Evolutionary conservation across 2,888 invertebrate genomes (phyloP), one percentile per base, ranked within the genome.

Genomic region (Dryobota labecula): DNA sequence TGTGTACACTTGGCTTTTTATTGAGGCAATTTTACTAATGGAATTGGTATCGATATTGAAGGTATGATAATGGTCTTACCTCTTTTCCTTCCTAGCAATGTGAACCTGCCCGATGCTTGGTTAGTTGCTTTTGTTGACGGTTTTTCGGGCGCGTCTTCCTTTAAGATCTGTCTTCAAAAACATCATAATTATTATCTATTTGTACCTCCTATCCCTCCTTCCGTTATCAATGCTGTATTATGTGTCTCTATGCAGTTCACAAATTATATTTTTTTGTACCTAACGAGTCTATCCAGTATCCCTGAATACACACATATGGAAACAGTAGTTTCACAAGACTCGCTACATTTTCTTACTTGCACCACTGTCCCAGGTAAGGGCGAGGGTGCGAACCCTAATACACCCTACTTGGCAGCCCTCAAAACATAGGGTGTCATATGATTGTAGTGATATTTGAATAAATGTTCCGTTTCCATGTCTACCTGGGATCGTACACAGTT

Each of bases 311-410:
- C n/a, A n/a, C n/a, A n/a, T n/a, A 41, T 41, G 41, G 5, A 33
- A 60, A 36, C 2, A 6, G 11, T 30, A 18, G 41, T 41, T 49
- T 4, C 13, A 43, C 11, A n/a, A 41, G 1, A 47, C 1, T 9
- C 73, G 77, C 68, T 49, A 0, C 11, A 33, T 33, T 27, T 49
- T 20, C 3, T 57, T 6, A 20, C 78, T 71, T 70, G 18, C 3
- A 49, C 73, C 65, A 54, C 24, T 9, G 1, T 36, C 8, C 36
- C 54, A 74, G 77, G 74, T 71, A 58, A 66, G 82, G 85, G 86
- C 58, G 85, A 88, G 88, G 88, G 88, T 75, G 75, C 69, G 76
- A 70, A 74, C 88, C 88, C 85, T 86, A 73, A 57, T 66, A 73
- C 79, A 79, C 86, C 87, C 84, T 80, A 51, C 70, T 78, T 73